Evolutionary conservation across 2,888 invertebrate species (phyloP).

Genomic region (Zaprionus lineosus): DNA sequence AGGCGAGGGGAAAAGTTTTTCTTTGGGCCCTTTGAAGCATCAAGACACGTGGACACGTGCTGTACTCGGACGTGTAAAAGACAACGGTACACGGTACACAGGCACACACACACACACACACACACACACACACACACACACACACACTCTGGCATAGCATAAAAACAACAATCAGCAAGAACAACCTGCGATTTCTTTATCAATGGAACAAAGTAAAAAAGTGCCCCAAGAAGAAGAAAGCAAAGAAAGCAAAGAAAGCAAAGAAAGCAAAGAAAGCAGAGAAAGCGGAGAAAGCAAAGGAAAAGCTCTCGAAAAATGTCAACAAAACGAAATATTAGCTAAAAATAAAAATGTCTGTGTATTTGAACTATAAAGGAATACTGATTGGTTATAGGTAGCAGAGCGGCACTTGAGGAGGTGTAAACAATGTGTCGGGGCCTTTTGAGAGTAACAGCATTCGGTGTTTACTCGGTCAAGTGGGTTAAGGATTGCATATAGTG

Average conservation of each 20-base stretch:
- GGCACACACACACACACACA: no score
- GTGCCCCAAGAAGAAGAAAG: neutral
- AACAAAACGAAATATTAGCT: constrained; percentile 37
- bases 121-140: no score
- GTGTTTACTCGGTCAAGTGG: no score
- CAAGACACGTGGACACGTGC: constrained; percentile 43
- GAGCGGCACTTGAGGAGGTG: neutral
- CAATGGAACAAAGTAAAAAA: constrained; percentile 24
- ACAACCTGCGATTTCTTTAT: constrained; percentile 30
- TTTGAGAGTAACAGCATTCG: no score
- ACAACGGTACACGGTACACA: no score
- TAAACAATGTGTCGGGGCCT: neutral
- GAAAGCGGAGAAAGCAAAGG: neutral
- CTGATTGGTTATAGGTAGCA: constrained; percentile 18
- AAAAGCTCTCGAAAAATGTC: constrained; percentile 25
- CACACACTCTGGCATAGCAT: no score
- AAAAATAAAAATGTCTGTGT: constrained; percentile 14
- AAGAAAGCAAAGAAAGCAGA: neutral
- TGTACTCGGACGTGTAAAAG: constrained; percentile 30
- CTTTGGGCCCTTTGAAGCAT: constrained; percentile 12
- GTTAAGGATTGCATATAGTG: no score
- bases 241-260: neutral
- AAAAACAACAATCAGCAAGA: no score
- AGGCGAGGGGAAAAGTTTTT: constrained; percentile 34
- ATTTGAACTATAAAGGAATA: constrained; percentile 13